phyloP scores from a whole-genome alignment of 37 sponge, comb jelly and placozoan species.

The Oopsacas minuta region DNA sequence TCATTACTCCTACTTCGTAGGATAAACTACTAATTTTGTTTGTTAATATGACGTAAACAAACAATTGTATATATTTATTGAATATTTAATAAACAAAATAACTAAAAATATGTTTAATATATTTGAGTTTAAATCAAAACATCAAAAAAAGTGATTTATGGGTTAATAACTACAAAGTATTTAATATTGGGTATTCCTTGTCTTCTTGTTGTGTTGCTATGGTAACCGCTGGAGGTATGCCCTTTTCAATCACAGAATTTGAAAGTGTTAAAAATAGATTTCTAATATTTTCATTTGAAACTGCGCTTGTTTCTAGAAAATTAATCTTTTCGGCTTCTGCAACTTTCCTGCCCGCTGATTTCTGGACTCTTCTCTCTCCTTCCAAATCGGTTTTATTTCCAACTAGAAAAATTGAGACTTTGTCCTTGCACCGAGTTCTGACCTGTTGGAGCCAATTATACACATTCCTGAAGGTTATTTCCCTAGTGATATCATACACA shows the following conservation, averaged over 20 bases:
- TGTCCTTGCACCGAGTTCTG: background rate
- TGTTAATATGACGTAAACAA: too few relatives aligned
- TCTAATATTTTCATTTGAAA: background rate
- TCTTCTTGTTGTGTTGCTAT: too few relatives aligned
- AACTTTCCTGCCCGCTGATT: background rate
- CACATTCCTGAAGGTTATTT: background rate
- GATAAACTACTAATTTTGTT: too few relatives aligned
- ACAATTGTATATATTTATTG: too few relatives aligned
- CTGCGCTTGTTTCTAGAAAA: background rate
- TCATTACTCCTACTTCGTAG: too few relatives aligned
- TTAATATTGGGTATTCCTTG: too few relatives aligned
- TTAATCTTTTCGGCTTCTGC: background rate
- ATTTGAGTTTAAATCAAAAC: too few relatives aligned
- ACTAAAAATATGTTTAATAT: too few relatives aligned
- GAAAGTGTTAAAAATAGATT: background rate
- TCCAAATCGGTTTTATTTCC: conserved; percentile 11
- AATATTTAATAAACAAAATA: too few relatives aligned
- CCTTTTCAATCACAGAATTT: background rate
- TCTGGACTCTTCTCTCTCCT: background rate
- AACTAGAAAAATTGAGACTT: background rate
- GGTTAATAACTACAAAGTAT: too few relatives aligned
- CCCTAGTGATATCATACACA: background rate
- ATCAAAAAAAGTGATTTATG: too few relatives aligned
- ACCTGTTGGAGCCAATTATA: background rate
- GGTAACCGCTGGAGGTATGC: too few relatives aligned